Base-by-base conservation (phyloP, 2,888 invertebrate species). In the Conops quadrifasciatus region DNA sequence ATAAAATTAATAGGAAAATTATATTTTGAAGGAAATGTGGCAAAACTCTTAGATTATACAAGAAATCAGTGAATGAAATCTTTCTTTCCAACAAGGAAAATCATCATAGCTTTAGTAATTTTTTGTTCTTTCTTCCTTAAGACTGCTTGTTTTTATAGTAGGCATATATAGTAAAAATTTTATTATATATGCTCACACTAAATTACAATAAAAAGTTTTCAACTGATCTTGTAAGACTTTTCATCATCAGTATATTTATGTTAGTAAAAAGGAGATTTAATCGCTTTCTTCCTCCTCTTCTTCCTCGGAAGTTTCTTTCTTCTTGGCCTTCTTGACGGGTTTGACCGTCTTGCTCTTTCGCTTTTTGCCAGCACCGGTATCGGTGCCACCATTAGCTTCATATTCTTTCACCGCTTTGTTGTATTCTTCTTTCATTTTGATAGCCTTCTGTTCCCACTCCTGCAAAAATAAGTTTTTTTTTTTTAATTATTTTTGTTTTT, bases 371-470 rank as follows among this genome's bases (percentile, higher is more conserved):
- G 89, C 88, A 78, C 89, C 89, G 77, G 86, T 88, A 74, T 89
- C 89, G 71, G 88, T 89, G 73, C 91, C 92, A 51, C 93, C 94
- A 75, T 91, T 91, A 28, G 92, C 93, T 83, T 93, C 93, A 85
- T 94, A 98, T 81, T 95, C 96, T 82, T 94, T 93, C 89, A 98
- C 92, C 68, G 93, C 94, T 82, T 91, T 91, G 71, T 91, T 90
- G 85, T 98, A 98, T 72, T 94, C 93, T 83, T 94, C 94, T 87
- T 97, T 98, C 62, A 93, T 93, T 85, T 93, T 91, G 21, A 91
- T 92, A 5, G 95, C 95, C 85, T 95, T 94, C 77, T 91, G 91
- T 80, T 98, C 97, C 94, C 95, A 98, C 87, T 94, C 93, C 94
- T 94, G 26, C 0, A 71, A 66, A 67, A 65, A 71, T 24, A 26